These are phyloP conservation scores for Phenacoccus solenopsis DNA, from an alignment of 1,140 invertebrate species.

Conservation along the genomic window DNA sequence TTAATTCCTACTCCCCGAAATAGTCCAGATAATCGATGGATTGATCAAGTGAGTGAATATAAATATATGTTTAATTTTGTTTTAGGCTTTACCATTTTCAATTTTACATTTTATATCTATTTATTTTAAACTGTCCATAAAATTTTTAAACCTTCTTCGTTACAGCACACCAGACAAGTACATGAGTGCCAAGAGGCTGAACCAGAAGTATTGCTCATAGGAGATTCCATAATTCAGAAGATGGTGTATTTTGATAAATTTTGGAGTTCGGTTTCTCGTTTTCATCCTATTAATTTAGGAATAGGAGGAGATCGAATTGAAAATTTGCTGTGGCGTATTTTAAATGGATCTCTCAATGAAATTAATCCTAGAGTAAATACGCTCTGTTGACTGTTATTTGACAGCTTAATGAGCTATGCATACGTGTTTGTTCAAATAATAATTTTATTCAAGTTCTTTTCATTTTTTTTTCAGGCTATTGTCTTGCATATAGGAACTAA, in stretches of 20 bases:
- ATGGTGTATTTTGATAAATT: constrained; percentile 67
- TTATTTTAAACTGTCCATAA: background rate
- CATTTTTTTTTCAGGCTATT: constrained; percentile 49
- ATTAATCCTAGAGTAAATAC: constrained; percentile 69
- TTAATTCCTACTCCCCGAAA: constrained; percentile 12
- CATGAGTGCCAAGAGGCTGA: constrained; percentile 69
- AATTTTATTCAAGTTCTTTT: too few species aligned
- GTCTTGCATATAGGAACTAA: constrained; percentile 78
- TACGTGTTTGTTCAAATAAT: constrained; percentile 18
- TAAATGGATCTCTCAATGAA: constrained; percentile 76
- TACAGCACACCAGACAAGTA: constrained; percentile 68
- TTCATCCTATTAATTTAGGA: constrained; percentile 77
- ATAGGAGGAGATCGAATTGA: constrained; percentile 77
- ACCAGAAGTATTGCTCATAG: constrained; percentile 77
- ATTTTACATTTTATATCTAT: background rate
- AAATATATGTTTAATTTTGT: too few species aligned
- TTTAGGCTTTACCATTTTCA: too few species aligned
- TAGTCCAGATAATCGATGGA: constrained; percentile 21
- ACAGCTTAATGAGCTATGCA: too few species aligned
- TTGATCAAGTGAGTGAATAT: constrained; percentile 17
- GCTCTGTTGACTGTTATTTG: too few species aligned
- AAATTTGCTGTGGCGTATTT: constrained; percentile 76
- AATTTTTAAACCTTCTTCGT: constrained; percentile 26
- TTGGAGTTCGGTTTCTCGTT: constrained; percentile 49
- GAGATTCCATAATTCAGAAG: constrained; percentile 69